Evolutionary conservation across 2,797 vertebrate genomes (phyloP), one percentile per base, ranked within the genome.

Genomic region (Mormyrus hasselquistii): DNA sequence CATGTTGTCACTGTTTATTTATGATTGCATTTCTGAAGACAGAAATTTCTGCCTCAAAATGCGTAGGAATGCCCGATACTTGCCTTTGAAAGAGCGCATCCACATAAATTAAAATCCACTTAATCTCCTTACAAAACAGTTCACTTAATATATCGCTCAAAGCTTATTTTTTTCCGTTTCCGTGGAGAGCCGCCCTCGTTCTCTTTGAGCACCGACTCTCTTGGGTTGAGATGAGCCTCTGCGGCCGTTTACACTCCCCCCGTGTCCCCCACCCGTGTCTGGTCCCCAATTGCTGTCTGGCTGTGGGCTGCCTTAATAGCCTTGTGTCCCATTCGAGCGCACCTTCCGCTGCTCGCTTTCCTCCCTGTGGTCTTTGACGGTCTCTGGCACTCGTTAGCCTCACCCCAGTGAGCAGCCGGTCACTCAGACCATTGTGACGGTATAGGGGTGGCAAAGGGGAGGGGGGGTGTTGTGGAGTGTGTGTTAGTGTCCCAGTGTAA

Each of bases 351-450:
- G 93, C 93, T 93, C 94, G 96, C 95, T 94, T 95, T 95, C 95
- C 95, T 97, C 96, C 97, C 96, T 93, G 95, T 95, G 94, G 96
- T 95, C 95, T 95, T 95, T 12, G 92, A 94, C 94, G 94, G 93
- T 94, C 97, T 98, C 95, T 96, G 93, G 95, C 89, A 92, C 97
- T 98, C 97, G 98, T 98, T 98, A 97, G 96, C 97, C 96, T 94
- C 90, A 97, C 96, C 95, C 95, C 95, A 93, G 96, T 95, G 96
- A 92, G 94, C 95, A 94, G 93, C 92, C 94, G 94, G 96, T 96
- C 95, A 95, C 96, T 96, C 93, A 94, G 94, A 94, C 92, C 92
- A 93, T 91, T 90, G 89, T 91, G 92, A 49, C 76, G 88, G 92
- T 88, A 88, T 90, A 2, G 55, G 55, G 19, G 55, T 8, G 55